Conservation (phyloP, 2,113 vertebrate species). For the Microtus oregoni region DNA sequence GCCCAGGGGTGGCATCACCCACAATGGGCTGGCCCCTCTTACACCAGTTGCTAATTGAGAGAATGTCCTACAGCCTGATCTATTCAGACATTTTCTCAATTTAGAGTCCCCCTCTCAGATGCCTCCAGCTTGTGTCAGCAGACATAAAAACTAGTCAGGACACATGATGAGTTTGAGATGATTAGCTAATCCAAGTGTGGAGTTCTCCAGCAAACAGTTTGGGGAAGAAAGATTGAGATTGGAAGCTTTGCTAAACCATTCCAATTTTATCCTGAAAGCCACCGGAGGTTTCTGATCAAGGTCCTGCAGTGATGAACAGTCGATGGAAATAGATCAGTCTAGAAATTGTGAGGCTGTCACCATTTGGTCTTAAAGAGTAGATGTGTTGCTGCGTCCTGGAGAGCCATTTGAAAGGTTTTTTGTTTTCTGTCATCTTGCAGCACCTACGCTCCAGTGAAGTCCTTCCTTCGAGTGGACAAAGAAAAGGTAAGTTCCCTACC, state of each 20-base stretch:
- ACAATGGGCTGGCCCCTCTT: background rate
- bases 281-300: background rate
- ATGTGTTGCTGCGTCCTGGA: background rate
- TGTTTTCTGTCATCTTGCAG: slow-evolving; percentile 83
- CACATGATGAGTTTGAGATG: background rate
- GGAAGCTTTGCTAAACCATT: background rate
- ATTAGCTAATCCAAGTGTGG: background rate
- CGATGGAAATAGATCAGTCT: background rate
- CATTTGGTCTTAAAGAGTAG: background rate
- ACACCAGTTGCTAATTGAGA: background rate
- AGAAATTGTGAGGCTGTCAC: background rate
- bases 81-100: background rate
- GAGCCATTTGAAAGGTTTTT: background rate
- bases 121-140: background rate
- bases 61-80: background rate
- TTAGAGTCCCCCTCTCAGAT: too few relatives aligned
- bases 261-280: slow-evolving; percentile 28
- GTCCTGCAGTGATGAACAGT: background rate
- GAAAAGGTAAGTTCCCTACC: slow-evolving; percentile 91
- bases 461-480: slow-evolving; percentile 98
- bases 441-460: slow-evolving; percentile 98
- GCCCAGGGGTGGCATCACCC: background rate
- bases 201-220: background rate
- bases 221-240: background rate
- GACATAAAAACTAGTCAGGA: background rate